Conservation (phyloP, 1,140 invertebrate species). For the Tetramorium simillimum region DNA sequence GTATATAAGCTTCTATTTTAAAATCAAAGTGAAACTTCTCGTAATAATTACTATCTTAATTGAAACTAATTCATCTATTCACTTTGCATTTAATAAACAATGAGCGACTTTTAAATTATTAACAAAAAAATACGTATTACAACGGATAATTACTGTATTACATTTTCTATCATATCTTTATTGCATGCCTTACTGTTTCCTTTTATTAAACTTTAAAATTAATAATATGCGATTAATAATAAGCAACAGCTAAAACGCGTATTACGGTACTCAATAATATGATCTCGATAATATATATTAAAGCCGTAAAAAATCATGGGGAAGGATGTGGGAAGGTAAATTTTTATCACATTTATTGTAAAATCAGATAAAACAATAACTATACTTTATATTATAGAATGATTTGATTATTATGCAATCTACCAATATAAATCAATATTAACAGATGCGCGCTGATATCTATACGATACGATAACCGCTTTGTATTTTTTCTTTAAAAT, state of each 20-base stretch:
- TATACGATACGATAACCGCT: background rate
- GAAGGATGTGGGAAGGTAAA: background rate
- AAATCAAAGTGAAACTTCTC: background rate
- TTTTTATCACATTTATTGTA: constrained; percentile 9
- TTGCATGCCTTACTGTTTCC: background rate
- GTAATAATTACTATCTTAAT: background rate
- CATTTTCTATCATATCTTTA: background rate
- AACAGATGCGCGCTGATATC: background rate
- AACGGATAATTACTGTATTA: background rate
- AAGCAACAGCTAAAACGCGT: background rate
- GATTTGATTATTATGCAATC: no score
- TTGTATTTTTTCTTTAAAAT: background rate
- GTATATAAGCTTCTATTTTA: background rate
- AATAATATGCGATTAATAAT: background rate
- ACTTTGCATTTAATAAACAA: constrained; percentile 19
- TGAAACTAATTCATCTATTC: background rate
- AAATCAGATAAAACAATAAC: background rate
- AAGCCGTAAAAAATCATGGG: background rate
- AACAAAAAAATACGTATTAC: background rate
- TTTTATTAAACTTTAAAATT: background rate
- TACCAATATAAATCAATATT: no score
- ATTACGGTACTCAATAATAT: background rate
- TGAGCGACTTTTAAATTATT: background rate
- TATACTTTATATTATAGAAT: background rate
- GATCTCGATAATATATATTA: constrained; percentile 4